Evolutionary conservation across 2,113 vertebrate genomes (phyloP).

Genomic region (Etia nguti): DNA sequence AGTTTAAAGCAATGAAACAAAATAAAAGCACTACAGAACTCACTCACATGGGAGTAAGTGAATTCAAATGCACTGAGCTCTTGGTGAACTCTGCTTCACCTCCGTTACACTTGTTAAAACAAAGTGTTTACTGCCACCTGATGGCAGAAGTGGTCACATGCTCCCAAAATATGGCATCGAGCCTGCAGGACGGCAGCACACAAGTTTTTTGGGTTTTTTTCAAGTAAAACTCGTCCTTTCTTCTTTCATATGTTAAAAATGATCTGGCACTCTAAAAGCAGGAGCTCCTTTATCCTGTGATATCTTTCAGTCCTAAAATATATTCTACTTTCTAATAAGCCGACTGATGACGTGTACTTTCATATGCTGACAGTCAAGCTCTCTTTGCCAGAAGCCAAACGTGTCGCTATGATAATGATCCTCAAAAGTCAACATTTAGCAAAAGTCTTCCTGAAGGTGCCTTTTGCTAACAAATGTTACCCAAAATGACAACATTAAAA

Average conservation of each 20-base stretch:
- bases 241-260: not conserved
- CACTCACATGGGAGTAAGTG: not conserved
- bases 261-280: not conserved
- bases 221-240: not conserved
- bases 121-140: constrained; percentile 25
- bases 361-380: not conserved
- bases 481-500: not conserved
- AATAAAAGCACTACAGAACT: not conserved
- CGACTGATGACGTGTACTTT: not conserved
- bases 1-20: not conserved
- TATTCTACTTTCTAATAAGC: not conserved
- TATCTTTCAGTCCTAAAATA: not conserved
- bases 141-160: not conserved
- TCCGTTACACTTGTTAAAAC: not conserved
- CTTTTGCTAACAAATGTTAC: not conserved
- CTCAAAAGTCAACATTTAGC: not conserved
- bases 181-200: not conserved
- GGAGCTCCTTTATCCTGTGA: not conserved
- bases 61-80: not conserved
- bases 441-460: not conserved
- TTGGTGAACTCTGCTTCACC: not conserved
- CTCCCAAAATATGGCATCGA: not conserved
- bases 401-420: not conserved
- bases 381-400: not conserved
- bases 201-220: fast-evolving